These are phyloP conservation scores for Hirundo rustica DNA, from an alignment of 2,797 vertebrate species.

Conservation along the genomic window DNA sequence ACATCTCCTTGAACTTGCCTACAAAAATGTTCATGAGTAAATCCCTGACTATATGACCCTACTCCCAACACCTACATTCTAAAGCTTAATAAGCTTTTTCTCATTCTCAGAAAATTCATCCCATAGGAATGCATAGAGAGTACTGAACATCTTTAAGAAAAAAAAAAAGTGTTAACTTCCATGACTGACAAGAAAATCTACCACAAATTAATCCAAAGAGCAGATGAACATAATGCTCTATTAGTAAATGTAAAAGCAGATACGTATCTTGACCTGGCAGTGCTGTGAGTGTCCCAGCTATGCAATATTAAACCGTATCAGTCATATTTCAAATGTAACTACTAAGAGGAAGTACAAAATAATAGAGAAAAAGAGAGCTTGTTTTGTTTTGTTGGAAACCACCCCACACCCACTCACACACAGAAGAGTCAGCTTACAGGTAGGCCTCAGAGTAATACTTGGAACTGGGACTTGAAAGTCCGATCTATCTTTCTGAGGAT, in stretches of 20 bases:
- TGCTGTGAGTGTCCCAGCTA: neutral
- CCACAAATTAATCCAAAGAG: neutral
- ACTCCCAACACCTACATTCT: neutral
- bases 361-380: neutral
- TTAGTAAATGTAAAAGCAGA: neutral
- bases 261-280: neutral
- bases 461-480: neutral
- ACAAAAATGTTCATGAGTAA: neutral
- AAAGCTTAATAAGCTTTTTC: neutral
- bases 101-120: neutral
- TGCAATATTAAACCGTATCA: neutral
- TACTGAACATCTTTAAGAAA: neutral
- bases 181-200: neutral
- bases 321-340: neutral
- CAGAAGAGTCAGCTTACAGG: neutral
- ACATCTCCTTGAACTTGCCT: neutral
- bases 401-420: fast-evolving
- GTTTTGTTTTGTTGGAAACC: neutral
- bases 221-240: neutral
- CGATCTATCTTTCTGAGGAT: neutral
- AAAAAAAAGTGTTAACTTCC: neutral
- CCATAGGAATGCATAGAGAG: fast-evolving
- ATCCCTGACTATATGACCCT: neutral
- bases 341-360: neutral
- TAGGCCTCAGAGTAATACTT: neutral